Conservation (phyloP, 1,140 invertebrate species). For the Zaprionus davidi region DNA sequence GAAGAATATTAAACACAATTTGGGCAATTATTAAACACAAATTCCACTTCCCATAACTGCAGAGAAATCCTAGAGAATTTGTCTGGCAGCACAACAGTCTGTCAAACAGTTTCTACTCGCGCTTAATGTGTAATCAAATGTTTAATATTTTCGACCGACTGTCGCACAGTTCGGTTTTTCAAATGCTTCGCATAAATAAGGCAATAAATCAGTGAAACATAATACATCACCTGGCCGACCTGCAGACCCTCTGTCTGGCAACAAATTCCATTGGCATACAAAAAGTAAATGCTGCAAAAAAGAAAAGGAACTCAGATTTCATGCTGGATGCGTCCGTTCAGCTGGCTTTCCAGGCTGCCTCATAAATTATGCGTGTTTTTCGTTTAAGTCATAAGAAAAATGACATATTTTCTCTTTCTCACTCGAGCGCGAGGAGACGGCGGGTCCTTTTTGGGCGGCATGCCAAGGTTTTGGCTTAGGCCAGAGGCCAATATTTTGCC, state of each 20-base stretch:
- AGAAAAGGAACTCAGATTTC: slow-evolving; percentile 38
- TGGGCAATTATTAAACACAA: not conserved
- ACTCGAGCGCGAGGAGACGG: not conserved
- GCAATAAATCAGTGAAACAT: slow-evolving; percentile 77
- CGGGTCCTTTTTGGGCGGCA: slow-evolving; percentile 17
- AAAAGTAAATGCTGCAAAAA: slow-evolving; percentile 10
- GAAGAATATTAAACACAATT: not conserved
- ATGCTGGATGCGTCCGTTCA: slow-evolving; percentile 14
- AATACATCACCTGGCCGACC: slow-evolving; percentile 71
- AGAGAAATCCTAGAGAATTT: not conserved
- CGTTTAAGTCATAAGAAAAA: slow-evolving; percentile 48
- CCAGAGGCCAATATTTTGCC: slow-evolving; percentile 47
- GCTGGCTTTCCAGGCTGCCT: slow-evolving; percentile 25
- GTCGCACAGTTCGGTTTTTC: slow-evolving; percentile 52
- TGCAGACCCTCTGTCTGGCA: slow-evolving; percentile 5
- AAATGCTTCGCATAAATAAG: slow-evolving; percentile 67
- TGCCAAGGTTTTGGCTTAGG: slow-evolving; percentile 45
- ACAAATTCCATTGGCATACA: slow-evolving; percentile 7
- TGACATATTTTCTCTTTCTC: slow-evolving; percentile 68
- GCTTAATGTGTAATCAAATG: slow-evolving; percentile 62
- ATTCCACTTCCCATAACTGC: too few relatives aligned
- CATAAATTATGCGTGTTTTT: slow-evolving; percentile 76
- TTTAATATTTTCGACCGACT: slow-evolving; percentile 35
- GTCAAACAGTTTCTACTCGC: not conserved
- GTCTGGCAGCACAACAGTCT: not conserved